These are phyloP conservation scores for Malacoraja senta DNA, from an alignment of 2,797 vertebrate genomes.

Conservation along the genomic window DNA sequence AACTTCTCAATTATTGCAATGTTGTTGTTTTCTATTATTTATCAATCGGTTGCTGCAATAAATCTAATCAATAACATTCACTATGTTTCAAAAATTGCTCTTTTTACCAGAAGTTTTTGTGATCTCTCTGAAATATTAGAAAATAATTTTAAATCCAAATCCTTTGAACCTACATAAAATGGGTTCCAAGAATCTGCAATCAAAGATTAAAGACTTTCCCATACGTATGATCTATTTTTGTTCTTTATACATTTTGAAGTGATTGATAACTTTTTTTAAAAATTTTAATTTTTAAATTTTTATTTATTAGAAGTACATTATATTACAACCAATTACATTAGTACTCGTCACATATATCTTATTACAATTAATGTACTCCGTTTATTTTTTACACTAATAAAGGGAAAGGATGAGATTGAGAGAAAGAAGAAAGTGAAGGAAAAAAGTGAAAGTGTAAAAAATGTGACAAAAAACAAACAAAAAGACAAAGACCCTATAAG, in stretches of 20 bases:
- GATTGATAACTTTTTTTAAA: slow-evolving; percentile 19
- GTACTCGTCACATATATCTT: too few relatives aligned
- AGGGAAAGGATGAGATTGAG: too few relatives aligned
- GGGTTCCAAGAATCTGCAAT: background rate
- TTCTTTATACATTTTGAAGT: background rate
- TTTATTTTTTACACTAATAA: too few relatives aligned
- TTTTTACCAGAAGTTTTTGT: background rate
- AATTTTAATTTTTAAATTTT: too few relatives aligned
- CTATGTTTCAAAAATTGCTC: background rate
- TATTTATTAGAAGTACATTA: too few relatives aligned
- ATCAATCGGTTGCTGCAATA: background rate
- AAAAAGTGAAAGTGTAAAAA: too few relatives aligned
- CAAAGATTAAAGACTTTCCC: background rate
- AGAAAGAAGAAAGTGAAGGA: too few relatives aligned
- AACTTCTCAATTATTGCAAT: background rate
- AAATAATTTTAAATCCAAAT: background rate
- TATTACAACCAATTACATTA: too few relatives aligned
- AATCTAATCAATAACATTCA: background rate
- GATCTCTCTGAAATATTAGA: background rate
- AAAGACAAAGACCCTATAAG: too few relatives aligned
- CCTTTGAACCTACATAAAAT: background rate
- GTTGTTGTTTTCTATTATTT: background rate
- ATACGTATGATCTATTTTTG: background rate
- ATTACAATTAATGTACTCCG: too few relatives aligned
- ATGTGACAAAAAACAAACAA: too few relatives aligned